Evolutionary conservation across 2,113 vertebrate species (phyloP), one percentile per base, ranked within the genome.

Genomic region (Theristicus caerulescens): DNA sequence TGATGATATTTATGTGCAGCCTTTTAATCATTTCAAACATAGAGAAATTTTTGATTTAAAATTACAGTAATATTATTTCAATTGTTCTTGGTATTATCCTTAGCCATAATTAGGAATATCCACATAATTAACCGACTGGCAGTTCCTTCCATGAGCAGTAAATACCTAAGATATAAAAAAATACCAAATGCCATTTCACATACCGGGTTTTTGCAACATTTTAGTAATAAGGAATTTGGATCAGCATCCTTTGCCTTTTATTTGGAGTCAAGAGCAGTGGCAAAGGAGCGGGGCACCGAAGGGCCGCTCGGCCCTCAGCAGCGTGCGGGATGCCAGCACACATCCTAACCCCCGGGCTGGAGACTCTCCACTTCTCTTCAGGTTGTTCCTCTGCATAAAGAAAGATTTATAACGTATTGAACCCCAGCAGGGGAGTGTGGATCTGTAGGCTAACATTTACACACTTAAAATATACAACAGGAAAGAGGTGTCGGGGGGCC

Each of bases 61-160:
- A 86, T 92, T 81, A 89, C 73, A 58, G 88, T 88, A 61, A 84
- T 96, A 94, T 86, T 42, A 34, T 89, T 93, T 89, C 92, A 47
- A 74, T 94, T 97, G 96, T 96, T 81, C 80, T 89, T 80, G 69
- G 65, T 91, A 66, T 95, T 88, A 90, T 95, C 83, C 61, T 69
- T 65, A 81, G 84, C 42, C 66, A 12, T 87, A 89, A 95, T 94
- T 92, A 95, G 70, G 70, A 84, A 65, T 84, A 96, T 72, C 57
- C 70, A 86, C 59, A 65, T 88, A 95, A 96, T 71, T 86, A 88
- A 64, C 32, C 0, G 2, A 67, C 82, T 93, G 74, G 62, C 67
- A 36, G 85, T 55, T 90, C 79, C 84, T 88, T 86, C 69, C 55
- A 44, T 3, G 9, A 93, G 62, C 86, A 88, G 74, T 44, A 83